Base-by-base conservation (phyloP, 2,888 invertebrate species). In the Meganola albula region DNA sequence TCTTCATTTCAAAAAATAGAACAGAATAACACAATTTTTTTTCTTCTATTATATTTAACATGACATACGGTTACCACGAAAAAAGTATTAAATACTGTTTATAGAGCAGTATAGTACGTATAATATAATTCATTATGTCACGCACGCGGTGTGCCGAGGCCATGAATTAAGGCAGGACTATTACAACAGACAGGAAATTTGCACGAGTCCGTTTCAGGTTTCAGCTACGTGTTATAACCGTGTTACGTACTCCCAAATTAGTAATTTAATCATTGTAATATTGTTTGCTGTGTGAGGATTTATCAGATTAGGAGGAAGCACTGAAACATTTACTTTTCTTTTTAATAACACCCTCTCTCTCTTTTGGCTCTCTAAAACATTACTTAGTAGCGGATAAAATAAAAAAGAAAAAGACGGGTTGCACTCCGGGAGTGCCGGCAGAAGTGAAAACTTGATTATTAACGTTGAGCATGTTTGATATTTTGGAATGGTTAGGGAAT, bases 131-230 rank as follows among this genome's bases (percentile, higher is more conserved):
- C 63, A 71, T 72, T 67, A 68, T 49, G 66, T 69, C 65, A 68
- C 62, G 58, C 53, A 49, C 52, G 54, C 44, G 44, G 69, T 71
- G 63, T 58, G 65, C 54, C 40, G 58, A 60, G 71, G 66, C 55
- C 66, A 66, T 74, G 74, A 75, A 74, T 74, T 73, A 70, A 68
- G 70, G 64, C 59, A 54, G 54, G 54, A 48, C 59, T 70, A 72
- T 75, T 74, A 74, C 57, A 42, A 49, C 40, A 68, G 73, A 65
- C 74, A 72, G 74, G 74, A 74, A 74, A 75, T 75, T 75, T 72
- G 69, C 72, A 65, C 61, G 57, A n/a, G n/a, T n/a, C n/a, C n/a
- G n/a, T 57, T 50, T 39, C 54, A 55, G 57, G 49, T 64, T 65
- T 61, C 47, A 48, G 55, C 53, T 58, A 63, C 60, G 61, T 63